Evolutionary conservation across 2,797 vertebrate species (phyloP).

Genomic region (Acanthurus lineatus): DNA sequence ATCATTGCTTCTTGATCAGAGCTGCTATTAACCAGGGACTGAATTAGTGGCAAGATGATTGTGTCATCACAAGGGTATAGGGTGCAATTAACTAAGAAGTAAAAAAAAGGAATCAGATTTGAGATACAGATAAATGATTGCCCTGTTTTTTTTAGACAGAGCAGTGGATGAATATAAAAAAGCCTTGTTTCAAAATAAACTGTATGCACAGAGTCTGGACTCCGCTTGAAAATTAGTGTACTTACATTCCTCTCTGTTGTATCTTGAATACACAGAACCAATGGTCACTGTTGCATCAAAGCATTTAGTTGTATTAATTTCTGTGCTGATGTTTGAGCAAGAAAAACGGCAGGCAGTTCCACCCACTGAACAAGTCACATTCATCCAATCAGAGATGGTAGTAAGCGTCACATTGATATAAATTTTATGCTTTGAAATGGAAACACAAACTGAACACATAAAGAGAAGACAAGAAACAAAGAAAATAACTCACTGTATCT

Average conservation of each 20-base stretch:
- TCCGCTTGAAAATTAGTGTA: not conserved
- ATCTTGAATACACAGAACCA: fast-evolving
- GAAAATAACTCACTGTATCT: not conserved
- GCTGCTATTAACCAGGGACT: fast-evolving
- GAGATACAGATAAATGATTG: not conserved
- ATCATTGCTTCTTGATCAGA: fast-evolving
- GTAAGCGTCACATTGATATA: fast-evolving
- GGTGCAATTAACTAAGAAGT: constrained; percentile 6
- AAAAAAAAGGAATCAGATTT: constrained; percentile 7
- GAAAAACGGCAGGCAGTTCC: fast-evolving
- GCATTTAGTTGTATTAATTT: too few relatives aligned
- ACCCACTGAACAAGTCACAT: fast-evolving
- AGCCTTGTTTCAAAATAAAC: too few relatives aligned
- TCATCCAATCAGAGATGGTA: fast-evolving
- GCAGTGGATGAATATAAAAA: too few relatives aligned
- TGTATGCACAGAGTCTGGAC: not conserved
- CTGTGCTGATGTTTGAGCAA: not conserved
- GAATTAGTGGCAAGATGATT: fast-evolving
- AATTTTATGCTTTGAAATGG: not conserved
- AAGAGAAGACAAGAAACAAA: constrained; percentile 5
- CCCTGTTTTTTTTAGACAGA: not conserved
- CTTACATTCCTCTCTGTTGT: not conserved
- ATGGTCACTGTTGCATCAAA: fast-evolving
- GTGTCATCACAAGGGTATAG: fast-evolving
- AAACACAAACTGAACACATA: constrained; percentile 49